Conservation (phyloP, 2,888 invertebrate genomes). For the Philopedon plagiatum region DNA sequence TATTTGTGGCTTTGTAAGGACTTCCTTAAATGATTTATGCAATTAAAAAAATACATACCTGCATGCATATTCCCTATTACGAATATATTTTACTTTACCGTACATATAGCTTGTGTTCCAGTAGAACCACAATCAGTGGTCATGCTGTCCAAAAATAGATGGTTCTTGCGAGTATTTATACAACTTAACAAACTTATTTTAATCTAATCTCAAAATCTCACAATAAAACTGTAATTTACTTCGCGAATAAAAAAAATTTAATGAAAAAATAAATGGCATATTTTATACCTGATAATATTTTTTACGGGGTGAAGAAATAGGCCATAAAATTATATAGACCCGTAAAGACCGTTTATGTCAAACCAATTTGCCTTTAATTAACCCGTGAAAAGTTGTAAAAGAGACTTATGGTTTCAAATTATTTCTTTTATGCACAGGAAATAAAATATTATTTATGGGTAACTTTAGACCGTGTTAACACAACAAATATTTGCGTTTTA, state of each 20-base stretch:
- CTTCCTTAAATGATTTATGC: too few relatives aligned
- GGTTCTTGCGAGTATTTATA: too few relatives aligned
- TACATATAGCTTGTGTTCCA: too few relatives aligned
- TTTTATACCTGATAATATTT: constrained; percentile 17
- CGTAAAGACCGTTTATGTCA: constrained; percentile 31
- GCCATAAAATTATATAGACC: constrained; percentile 29
- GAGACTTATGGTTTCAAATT: constrained; percentile 20
- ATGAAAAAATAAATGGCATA: constrained; percentile 13
- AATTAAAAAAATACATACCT: too few relatives aligned
- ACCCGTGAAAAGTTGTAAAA: constrained; percentile 30
- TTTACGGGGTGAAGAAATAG: constrained; percentile 27
- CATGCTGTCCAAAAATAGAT: too few relatives aligned
- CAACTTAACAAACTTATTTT: too few relatives aligned
- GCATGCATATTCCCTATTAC: too few relatives aligned
- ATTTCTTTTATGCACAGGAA: constrained; percentile 18
- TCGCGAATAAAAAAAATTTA: constrained; percentile 1
- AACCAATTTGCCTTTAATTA: constrained; percentile 44
- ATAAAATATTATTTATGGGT: constrained; percentile 14
- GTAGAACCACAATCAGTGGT: too few relatives aligned
- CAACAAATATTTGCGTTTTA: too few relatives aligned
- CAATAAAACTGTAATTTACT: neutral
- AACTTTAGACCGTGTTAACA: neutral
- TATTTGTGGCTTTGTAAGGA: too few relatives aligned
- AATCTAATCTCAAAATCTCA: neutral
- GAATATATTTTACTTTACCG: too few relatives aligned